Conservation (phyloP, 2,113 vertebrate species). For the Pterocles orientalis region DNA sequence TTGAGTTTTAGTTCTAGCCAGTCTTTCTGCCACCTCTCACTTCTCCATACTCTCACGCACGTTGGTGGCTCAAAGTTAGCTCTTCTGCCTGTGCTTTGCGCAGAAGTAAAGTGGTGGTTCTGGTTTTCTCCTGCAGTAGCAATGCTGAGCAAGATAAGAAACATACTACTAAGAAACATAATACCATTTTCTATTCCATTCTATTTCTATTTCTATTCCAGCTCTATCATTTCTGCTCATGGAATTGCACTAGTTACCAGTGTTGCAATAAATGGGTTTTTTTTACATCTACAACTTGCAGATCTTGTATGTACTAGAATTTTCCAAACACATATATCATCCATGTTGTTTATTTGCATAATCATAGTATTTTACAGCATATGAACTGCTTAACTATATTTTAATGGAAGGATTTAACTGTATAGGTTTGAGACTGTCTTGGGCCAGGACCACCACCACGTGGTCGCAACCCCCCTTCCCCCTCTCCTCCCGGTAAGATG, state of each 20-base stretch:
- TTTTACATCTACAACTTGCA: neutral
- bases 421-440: neutral
- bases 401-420: slow-evolving; percentile 52
- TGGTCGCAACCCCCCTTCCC: no score
- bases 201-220: neutral
- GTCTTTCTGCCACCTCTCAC: neutral
- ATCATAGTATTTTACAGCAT: neutral
- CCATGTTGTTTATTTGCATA: neutral
- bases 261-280: neutral
- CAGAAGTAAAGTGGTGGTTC: neutral
- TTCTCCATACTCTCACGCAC: neutral
- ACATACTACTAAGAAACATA: neutral
- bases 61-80: neutral
- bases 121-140: neutral
- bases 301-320: neutral
- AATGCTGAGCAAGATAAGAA: neutral
- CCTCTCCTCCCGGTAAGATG: no score
- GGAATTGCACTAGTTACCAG: neutral
- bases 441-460: no score
- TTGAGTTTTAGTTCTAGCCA: neutral
- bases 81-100: neutral
- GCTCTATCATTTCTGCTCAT: neutral
- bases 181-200: neutral
- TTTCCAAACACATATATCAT: neutral
- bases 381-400: slow-evolving; percentile 20